A percentile compares a stretch with the other conserved stretches of the same genome.
Evolutionary conservation across 2,113 vertebrate species (phyloP).

Genomic region (Petrocephalus zakoni): DNA sequence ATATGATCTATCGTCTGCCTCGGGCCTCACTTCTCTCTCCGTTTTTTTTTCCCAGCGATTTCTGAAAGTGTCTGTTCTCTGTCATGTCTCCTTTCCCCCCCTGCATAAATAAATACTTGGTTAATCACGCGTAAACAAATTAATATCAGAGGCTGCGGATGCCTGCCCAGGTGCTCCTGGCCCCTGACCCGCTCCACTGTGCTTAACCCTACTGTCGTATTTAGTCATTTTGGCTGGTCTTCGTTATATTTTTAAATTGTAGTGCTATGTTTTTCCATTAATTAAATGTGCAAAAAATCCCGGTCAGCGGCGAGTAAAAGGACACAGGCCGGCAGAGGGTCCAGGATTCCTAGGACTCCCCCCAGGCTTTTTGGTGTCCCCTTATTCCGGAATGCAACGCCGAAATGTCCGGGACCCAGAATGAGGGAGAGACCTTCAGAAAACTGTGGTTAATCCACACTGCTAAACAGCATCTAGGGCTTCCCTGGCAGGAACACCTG

Average conservation of each 20-base stretch:
- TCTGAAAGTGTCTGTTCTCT: slow-evolving; percentile 35
- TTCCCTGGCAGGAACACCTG: neutral
- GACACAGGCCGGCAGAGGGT: neutral
- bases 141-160: neutral
- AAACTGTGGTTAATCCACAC: neutral
- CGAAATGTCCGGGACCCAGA: neutral
- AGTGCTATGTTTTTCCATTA: neutral
- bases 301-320: neutral
- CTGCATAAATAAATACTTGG: slow-evolving; percentile 35
- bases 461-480: neutral
- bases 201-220: neutral
- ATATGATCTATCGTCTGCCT: slow-evolving; percentile 46
- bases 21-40: slow-evolving; percentile 31
- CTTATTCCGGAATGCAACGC: neutral
- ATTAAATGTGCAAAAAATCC: neutral
- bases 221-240: neutral
- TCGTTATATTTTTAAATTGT: neutral
- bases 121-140: slow-evolving; percentile 28
- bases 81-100: slow-evolving; percentile 42
- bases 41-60: slow-evolving; percentile 40
- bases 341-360: neutral
- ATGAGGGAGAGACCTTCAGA: neutral
- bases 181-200: neutral
- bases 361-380: neutral
- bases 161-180: neutral